Percentiles rank a stretch among this genome's conserved stretches.
phyloP scores from a whole-genome alignment of 2,797 vertebrate genomes.

The Xiphophorus birchmanni region DNA sequence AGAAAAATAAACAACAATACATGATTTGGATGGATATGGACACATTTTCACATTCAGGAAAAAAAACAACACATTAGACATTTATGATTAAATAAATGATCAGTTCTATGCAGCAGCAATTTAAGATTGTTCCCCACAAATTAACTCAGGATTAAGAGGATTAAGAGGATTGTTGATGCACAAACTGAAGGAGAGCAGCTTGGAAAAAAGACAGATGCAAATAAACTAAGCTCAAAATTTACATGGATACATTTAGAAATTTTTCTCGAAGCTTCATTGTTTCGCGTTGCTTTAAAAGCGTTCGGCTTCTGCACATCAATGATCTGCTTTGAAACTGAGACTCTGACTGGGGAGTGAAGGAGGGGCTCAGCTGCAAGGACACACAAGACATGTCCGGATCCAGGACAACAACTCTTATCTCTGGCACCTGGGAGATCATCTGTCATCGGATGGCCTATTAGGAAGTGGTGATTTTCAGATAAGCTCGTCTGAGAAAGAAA shows the following conservation, averaged over 20 bases:
- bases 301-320: constrained; percentile 7
- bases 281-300: constrained; percentile 1
- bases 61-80: constrained; percentile 32
- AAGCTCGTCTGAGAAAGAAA: neutral
- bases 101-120: constrained; percentile 32
- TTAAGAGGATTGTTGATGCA: constrained; percentile 25
- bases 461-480: constrained; percentile 35
- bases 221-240: constrained; percentile 20
- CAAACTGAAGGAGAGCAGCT: constrained; percentile 41
- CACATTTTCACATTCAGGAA: constrained; percentile 66
- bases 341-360: constrained; percentile 31
- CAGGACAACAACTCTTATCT: constrained; percentile 11
- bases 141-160: too few species aligned
- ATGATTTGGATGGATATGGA: constrained; percentile 45
- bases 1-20: constrained; percentile 7
- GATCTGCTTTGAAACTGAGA: constrained; percentile 26
- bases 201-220: constrained; percentile 3
- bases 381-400: constrained; percentile 35
- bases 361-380: constrained; percentile 26
- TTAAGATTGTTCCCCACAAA: constrained; percentile 47
- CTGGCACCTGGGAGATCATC: constrained; percentile 21
- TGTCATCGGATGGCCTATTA: constrained; percentile 8
- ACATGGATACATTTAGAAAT: constrained; percentile 38
- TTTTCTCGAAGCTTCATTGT: constrained; percentile 27
- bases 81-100: constrained; percentile 36